Evolutionary conservation across 1,140 invertebrate genomes (phyloP), one percentile per base, ranked within the genome.

Genomic region (Pemphigus obesinymphae): DNA sequence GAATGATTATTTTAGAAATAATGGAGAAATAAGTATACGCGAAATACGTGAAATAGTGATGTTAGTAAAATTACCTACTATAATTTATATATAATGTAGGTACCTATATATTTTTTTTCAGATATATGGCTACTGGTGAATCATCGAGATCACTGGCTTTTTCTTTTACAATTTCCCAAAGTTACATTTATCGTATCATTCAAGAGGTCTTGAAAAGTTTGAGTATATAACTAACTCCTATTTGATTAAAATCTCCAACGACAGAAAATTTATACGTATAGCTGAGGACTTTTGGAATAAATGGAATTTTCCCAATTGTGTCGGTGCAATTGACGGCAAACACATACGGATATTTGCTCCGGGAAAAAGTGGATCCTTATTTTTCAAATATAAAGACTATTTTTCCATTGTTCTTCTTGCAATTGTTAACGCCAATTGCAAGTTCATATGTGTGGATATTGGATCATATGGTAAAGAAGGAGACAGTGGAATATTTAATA

Each of bases 361-460:
- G n/a, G n/a, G n/a, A n/a, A n/a, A n/a, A n/a, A n/a, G n/a, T n/a
- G n/a, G n/a, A n/a, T n/a, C n/a, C n/a, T n/a, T n/a, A n/a, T n/a
- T n/a, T n/a, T n/a, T n/a, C n/a, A n/a, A n/a, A n/a, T n/a, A n/a
- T n/a, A n/a, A n/a, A n/a, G n/a, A n/a, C n/a, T n/a, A n/a, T n/a
- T n/a, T n/a, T n/a, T n/a, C n/a, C n/a, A n/a, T n/a, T n/a, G 83
- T 86, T 78, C 86, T 85, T 63, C 70, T 87, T 83, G 89, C 87
- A 5, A 61, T 89, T 26, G 88, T 88, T 63, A 88, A 90, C 85
- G 86, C 86, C 1, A 85, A 88, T 80, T 89, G 86, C 82, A 86
- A 86, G 82, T 89, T 89, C 84, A 85, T 86, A 40, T 84, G 83
- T 70, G 84, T 89, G 55, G 86, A 89, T 83, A 85, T 89, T 10